A percentile compares a stretch with the other conserved stretches of the same genome.
Evolutionary conservation across 1,140 invertebrate genomes (phyloP).

Genomic region (Linepithema humile): DNA sequence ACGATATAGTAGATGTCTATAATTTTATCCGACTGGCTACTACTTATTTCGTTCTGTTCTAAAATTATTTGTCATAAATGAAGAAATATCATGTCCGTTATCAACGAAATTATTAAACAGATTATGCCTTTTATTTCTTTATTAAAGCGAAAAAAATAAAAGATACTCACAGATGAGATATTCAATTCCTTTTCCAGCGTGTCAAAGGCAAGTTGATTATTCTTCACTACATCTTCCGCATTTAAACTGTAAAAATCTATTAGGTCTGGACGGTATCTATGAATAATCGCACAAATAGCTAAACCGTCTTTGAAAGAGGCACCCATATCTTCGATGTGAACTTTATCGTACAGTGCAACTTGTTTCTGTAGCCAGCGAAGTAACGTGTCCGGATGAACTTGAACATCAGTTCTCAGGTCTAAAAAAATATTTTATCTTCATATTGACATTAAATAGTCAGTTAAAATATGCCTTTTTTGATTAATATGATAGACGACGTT

Average conservation of each 20-base stretch:
- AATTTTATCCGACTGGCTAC: too few species aligned
- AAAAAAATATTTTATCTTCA: background rate
- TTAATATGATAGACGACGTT: too few species aligned
- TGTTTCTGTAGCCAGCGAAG: conserved; percentile 91
- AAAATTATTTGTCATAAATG: too few species aligned
- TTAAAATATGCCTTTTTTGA: background rate
- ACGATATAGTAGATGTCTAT: too few species aligned
- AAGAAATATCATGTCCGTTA: background rate
- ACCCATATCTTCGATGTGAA: conserved; percentile 89
- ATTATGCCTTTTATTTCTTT: too few species aligned
- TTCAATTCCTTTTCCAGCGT: conserved; percentile 91
- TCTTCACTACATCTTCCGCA: conserved; percentile 87
- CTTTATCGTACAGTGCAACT: conserved; percentile 87
- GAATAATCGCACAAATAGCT: conserved; percentile 92
- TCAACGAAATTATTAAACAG: too few species aligned
- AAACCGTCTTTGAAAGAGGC: conserved; percentile 91
- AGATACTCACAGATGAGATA: conserved; percentile 88
- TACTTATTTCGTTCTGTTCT: too few species aligned
- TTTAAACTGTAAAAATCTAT: conserved; percentile 90
- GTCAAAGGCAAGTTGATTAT: conserved; percentile 93
- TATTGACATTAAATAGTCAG: background rate
- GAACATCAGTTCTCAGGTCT: conserved; percentile 83
- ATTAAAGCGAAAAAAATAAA: background rate
- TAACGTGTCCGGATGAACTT: conserved; percentile 90
- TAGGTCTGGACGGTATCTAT: conserved; percentile 94